Conservation (phyloP, 2,888 invertebrate genomes). For the Agrochola lota region DNA sequence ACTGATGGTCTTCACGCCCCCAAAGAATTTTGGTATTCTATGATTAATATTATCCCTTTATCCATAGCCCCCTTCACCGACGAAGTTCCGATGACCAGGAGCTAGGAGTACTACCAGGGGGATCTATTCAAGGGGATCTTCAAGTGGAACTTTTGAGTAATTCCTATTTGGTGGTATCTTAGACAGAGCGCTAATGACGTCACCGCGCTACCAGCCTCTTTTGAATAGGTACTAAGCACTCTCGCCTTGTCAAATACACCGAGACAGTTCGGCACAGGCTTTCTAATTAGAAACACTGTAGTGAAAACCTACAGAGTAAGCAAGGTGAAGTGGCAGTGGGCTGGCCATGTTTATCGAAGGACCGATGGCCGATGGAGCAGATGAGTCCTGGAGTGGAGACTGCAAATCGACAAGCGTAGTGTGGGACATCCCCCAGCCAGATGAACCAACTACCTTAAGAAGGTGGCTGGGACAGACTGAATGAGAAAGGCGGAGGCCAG, state of each 20-base stretch:
- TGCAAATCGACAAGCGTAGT: too few relatives aligned
- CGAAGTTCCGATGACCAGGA: neutral
- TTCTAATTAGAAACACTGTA: neutral
- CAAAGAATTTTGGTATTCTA: neutral
- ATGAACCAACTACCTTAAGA: too few relatives aligned
- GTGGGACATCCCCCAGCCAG: too few relatives aligned
- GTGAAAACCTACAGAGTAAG: too few relatives aligned
- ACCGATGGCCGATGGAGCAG: too few relatives aligned
- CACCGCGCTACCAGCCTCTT: slow-evolving; percentile 35
- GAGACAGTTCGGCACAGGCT: neutral
- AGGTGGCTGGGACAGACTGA: too few relatives aligned
- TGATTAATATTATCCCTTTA: neutral
- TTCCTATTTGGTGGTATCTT: neutral
- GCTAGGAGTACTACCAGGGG: neutral
- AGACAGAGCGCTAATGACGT: slow-evolving; percentile 59
- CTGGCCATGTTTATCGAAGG: too few relatives aligned
- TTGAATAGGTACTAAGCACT: slow-evolving; percentile 45
- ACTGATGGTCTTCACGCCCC: neutral
- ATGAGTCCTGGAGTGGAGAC: too few relatives aligned
- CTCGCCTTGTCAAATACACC: slow-evolving; percentile 37
- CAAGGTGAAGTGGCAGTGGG: too few relatives aligned
- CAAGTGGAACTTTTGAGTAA: slow-evolving; percentile 10
- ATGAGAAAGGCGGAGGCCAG: too few relatives aligned
- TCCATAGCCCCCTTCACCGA: too few relatives aligned
- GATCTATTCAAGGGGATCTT: neutral